phyloP scores from a whole-genome alignment of 2,113 vertebrate species.

The Elgaria multicarinata region DNA sequence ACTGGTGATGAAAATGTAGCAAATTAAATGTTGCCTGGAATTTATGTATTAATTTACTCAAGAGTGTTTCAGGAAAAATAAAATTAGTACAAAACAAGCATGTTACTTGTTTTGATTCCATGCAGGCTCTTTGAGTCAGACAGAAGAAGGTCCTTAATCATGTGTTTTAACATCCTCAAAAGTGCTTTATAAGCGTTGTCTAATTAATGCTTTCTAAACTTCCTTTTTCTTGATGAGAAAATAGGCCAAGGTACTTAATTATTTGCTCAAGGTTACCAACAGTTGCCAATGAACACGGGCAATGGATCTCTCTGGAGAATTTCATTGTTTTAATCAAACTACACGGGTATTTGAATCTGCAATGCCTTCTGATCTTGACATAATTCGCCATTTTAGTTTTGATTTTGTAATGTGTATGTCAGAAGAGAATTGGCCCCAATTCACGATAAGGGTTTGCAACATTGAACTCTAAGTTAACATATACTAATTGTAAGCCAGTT shows the following conservation, averaged over 20 bases:
- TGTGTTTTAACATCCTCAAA: conserved; percentile 7
- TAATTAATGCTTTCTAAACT: conserved; percentile 24
- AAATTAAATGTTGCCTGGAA: conserved; percentile 25
- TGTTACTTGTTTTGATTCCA: conserved; percentile 8
- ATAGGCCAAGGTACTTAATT: conserved; percentile 9
- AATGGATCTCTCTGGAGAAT: conserved; percentile 1
- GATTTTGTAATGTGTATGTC: background rate
- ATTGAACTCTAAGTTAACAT: background rate
- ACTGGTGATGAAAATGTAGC: conserved; percentile 23
- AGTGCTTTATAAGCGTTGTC: background rate
- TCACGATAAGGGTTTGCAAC: background rate
- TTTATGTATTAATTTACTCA: conserved; percentile 24
- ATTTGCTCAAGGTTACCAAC: conserved; percentile 24
- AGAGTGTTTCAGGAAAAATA: conserved; percentile 14
- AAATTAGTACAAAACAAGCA: conserved; percentile 1
- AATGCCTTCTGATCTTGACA: background rate
- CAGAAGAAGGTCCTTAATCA: conserved; percentile 1
- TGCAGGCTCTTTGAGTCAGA: background rate
- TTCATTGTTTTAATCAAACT: conserved; percentile 15
- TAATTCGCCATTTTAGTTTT: background rate
- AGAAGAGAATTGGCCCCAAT: background rate
- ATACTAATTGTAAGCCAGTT: background rate
- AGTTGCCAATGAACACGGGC: background rate
- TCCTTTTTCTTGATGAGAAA: conserved; percentile 17
- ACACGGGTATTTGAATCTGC: background rate